phyloP scores from a whole-genome alignment of 2,113 vertebrate genomes.

The Hypocryptadius cinnamomeus region DNA sequence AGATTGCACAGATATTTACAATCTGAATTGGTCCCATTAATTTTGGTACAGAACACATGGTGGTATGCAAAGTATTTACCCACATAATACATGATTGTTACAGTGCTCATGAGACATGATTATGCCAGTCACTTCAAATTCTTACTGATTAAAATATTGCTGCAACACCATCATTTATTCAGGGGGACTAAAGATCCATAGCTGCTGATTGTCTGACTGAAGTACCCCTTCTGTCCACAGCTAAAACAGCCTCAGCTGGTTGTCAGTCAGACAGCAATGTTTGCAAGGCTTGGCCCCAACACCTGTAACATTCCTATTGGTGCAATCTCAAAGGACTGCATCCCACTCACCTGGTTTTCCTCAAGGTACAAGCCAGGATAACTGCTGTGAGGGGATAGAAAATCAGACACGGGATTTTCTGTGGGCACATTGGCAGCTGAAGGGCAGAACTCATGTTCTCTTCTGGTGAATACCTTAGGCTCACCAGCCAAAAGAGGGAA shows the following conservation, averaged over 20 bases:
- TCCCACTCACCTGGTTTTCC: background rate
- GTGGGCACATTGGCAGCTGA: background rate
- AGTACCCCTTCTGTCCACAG: background rate
- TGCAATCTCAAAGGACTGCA: background rate
- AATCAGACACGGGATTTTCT: background rate
- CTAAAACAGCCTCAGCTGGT: background rate
- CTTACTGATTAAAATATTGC: background rate
- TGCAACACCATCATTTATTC: background rate
- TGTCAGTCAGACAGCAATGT: background rate
- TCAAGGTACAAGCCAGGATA: accelerated
- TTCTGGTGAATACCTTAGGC: background rate
- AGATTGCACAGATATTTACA: background rate
- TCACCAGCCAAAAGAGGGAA: background rate
- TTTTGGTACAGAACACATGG: background rate
- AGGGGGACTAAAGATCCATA: background rate
- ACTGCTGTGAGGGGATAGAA: background rate
- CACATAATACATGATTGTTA: background rate
- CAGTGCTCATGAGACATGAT: background rate
- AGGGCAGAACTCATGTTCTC: background rate
- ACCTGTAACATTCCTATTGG: background rate
- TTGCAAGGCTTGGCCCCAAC: background rate
- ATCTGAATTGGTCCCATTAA: background rate
- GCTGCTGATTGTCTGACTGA: background rate
- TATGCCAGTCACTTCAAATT: background rate
- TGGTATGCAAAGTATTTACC: background rate